Base-by-base conservation (phyloP, 1,140 invertebrate species). In the Ostrea denselamellosa region DNA sequence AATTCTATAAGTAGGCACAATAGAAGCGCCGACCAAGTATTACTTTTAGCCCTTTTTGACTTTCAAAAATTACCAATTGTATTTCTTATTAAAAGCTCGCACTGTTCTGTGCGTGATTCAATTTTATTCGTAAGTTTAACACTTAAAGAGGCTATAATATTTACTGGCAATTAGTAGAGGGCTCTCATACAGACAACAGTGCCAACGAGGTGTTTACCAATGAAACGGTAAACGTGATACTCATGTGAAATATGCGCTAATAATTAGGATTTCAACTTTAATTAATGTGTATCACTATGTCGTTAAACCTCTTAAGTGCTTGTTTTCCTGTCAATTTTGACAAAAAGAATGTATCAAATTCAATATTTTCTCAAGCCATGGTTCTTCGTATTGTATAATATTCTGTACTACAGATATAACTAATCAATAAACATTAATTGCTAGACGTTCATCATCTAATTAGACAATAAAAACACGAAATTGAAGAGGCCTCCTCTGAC, bases 121-220 rank as follows among this genome's bases (percentile, higher is more conserved):
- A 28, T 34, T 77, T 77, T 77, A 77, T 77, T 25, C 28, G 68
- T 77, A 77, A 77, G 68, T 77, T 77, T 77, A 77, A 77, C 68
- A 77, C 25, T 28, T 28, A 77, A 77, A 77, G 34, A 14, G 68
- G 34, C 34, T 44, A 28, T 77, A 77, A 77, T 77, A 77, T 77
- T 77, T 77, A 77, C 28, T 25, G 28, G 25, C 68, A 77, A 77
- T 77, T 77, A 77, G 28, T 25, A 77, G 28, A 77, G 68, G 14
- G 9, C 68, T 77, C 25, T 28, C 14, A 28, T 77, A 28, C 28
- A 34, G 25, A 25, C 28, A 34, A 4, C 3, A 77, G 22, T 34
- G 68, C 68, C 68, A 77, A 25, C 22, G 8, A 44, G 68, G 12
- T 25, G 10, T 77, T 25, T 14, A 34, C 28, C 34, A 77, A 77